phyloP scores from a whole-genome alignment of 1,140 invertebrate genomes.

The Mycetomoellerius zeteki region DNA sequence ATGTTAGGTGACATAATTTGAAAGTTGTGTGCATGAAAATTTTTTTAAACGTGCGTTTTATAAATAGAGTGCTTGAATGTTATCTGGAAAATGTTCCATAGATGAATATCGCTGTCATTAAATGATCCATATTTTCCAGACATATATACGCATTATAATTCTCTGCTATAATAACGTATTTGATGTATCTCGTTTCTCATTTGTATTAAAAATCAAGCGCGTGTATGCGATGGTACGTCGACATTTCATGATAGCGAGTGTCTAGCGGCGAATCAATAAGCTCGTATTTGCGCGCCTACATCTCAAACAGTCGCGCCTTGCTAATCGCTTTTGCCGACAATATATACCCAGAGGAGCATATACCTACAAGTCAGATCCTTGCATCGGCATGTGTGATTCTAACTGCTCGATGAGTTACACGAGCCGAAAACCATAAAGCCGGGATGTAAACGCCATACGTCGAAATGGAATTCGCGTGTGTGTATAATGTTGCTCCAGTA shows the following conservation, averaged over 20 bases:
- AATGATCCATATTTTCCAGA: not conserved
- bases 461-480: not conserved
- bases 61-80: not conserved
- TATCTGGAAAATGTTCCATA: too few species aligned
- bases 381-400: slow-evolving; percentile 58
- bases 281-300: slow-evolving; percentile 45
- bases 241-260: slow-evolving; percentile 4
- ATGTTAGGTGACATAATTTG: not conserved
- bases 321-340: slow-evolving; percentile 69
- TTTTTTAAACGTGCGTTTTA: not conserved
- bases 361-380: slow-evolving; percentile 51
- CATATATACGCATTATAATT: not conserved
- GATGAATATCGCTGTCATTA: not conserved
- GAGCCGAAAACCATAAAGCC: slow-evolving; percentile 68
- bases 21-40: not conserved
- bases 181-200: not conserved
- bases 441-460: slow-evolving; percentile 63
- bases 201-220: not conserved
- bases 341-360: slow-evolving; percentile 72
- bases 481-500: not conserved
- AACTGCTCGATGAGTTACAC: slow-evolving; percentile 77
- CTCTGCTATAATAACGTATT: not conserved
- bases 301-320: slow-evolving; percentile 55
- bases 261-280: slow-evolving; percentile 39
- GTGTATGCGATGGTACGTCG: not conserved